phyloP scores from a whole-genome alignment of 2,113 vertebrate genomes.

The Arizona elegans region DNA sequence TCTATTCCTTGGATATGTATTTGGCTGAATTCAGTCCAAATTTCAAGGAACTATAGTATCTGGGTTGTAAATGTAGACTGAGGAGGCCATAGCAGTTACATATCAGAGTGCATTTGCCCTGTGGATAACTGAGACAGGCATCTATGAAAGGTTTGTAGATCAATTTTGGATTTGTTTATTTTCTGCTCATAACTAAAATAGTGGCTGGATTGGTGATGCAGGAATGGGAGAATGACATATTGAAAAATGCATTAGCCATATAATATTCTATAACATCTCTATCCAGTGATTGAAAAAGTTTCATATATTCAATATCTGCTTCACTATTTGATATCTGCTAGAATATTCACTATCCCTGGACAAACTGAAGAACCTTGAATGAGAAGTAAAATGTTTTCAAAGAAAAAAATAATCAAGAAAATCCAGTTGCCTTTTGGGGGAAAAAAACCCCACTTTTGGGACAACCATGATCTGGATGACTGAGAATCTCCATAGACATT shows the following conservation, averaged over 20 bases:
- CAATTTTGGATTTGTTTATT: not conserved
- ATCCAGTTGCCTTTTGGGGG: too few species aligned
- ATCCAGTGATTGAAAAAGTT: not conserved
- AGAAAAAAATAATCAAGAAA: too few species aligned
- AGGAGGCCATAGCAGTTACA: not conserved
- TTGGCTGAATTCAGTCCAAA: not conserved
- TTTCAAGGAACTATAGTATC: not conserved
- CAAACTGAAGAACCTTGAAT: not conserved
- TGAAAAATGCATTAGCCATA: not conserved
- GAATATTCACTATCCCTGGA: not conserved
- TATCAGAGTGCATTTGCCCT: not conserved
- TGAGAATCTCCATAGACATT: not conserved
- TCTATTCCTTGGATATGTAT: not conserved
- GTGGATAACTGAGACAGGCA: not conserved
- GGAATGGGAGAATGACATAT: not conserved
- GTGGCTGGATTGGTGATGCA: not conserved
- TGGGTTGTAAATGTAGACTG: not conserved
- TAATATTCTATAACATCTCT: not conserved
- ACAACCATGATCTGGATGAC: too few species aligned
- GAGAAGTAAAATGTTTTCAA: too few species aligned
- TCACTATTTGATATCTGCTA: not conserved
- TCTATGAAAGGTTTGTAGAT: not conserved
- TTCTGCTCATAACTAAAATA: not conserved
- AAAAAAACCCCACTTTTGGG: too few species aligned
- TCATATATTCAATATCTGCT: not conserved